phyloP scores from a whole-genome alignment of 1,140 invertebrate genomes.

The Drosophila sp. region DNA sequence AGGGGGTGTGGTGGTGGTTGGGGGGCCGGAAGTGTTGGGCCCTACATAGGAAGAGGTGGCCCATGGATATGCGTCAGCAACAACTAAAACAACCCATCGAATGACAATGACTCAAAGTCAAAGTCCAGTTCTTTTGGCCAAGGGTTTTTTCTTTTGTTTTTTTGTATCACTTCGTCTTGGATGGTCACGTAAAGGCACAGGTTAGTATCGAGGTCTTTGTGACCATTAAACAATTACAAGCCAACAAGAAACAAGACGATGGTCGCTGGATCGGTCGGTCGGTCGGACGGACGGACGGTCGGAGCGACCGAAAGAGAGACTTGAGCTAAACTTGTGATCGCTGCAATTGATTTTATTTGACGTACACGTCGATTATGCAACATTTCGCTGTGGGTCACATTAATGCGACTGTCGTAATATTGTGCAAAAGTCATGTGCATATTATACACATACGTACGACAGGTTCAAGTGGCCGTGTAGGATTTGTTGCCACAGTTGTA shows the following conservation, averaged over 20 bases:
- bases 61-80: background rate
- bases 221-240: conserved; percentile 40
- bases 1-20: background rate
- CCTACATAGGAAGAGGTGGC: background rate
- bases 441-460: conserved; percentile 2
- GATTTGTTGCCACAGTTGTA: background rate
- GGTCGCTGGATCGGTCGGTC: background rate
- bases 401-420: conserved; percentile 20
- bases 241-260: conserved; percentile 4
- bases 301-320: conserved; percentile 16
- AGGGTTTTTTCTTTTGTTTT: conserved; percentile 18
- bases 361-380: conserved; percentile 68
- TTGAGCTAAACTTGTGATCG: conserved; percentile 27
- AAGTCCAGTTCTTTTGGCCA: conserved; percentile 20
- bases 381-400: conserved; percentile 33
- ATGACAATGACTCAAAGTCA: conserved; percentile 28
- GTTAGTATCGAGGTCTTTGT: conserved; percentile 42
- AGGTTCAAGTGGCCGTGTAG: background rate
- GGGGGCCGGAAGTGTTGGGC: conserved; percentile 31
- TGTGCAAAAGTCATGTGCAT: conserved; percentile 37
- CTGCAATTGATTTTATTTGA: conserved; percentile 69
- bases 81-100: background rate
- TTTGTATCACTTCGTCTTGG: background rate
- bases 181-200: conserved; percentile 33
- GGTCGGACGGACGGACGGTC: background rate